Conservation (phyloP, 2,888 invertebrate genomes). For the Galerucella pusilla region DNA sequence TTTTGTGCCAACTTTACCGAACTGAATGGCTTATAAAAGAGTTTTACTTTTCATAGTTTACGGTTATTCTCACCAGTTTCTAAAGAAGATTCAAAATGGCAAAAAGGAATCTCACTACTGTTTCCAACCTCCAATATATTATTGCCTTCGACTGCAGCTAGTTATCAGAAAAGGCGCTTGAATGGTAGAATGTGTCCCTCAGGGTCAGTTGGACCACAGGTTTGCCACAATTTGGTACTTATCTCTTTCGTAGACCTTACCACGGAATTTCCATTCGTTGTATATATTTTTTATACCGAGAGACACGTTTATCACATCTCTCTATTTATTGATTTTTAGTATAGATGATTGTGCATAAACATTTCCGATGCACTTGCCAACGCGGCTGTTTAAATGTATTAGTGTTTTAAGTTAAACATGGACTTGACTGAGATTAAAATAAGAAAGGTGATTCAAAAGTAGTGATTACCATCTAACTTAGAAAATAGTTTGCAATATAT, state of each 20-base stretch:
- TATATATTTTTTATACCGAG: slow-evolving; percentile 37
- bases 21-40: no score
- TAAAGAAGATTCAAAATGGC: slow-evolving; percentile 18
- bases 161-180: slow-evolving; percentile 51
- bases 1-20: no score
- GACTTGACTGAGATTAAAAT: no score
- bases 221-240: slow-evolving; percentile 51
- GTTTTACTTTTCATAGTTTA: background rate
- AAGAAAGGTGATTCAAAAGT: no score
- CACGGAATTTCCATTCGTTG: slow-evolving; percentile 36
- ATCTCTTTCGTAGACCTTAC: slow-evolving; percentile 38
- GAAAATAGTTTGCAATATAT: no score
- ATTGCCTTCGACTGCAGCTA: slow-evolving; percentile 50
- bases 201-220: slow-evolving; percentile 51
- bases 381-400: no score
- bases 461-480: no score
- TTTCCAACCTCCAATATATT: slow-evolving; percentile 48
- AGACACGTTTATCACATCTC: slow-evolving; percentile 35
- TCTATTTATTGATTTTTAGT: slow-evolving; percentile 19
- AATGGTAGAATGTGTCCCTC: slow-evolving; percentile 51
- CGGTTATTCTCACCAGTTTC: background rate
- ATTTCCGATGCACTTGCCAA: no score
- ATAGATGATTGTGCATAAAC: background rate
- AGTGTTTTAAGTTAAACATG: no score
- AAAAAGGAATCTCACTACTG: slow-evolving; percentile 29